Base-by-base conservation (phyloP, 1,140 invertebrate species). In the Aphelenchoides fujianensis region DNA sequence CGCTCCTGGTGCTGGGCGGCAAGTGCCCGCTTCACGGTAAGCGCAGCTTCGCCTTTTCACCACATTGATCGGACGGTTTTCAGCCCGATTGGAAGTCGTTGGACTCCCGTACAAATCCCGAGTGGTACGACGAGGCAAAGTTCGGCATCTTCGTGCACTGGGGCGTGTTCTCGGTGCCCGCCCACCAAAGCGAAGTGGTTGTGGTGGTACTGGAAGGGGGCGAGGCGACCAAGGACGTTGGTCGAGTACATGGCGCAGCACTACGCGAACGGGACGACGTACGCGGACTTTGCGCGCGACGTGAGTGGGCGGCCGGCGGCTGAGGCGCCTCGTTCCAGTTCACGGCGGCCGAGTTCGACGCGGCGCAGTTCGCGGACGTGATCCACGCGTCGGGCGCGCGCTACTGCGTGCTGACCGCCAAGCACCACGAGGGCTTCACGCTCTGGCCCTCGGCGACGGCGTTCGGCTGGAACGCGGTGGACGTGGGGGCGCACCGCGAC, bases 121-220 rank as follows among this genome's bases (percentile, higher is more conserved):
- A 77, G 7, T 96, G 93, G 94, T 96, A 91, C 80, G 93, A 94
- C 79, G 87, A 92, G 62, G 90, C 89, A 0, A 95, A 95, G 87
- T 88, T 96, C 74, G 93, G 93, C 19, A 94, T 95, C 71, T 95
- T 95, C 82, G 86, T 95, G 48, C 93, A 96, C 79, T 96, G 93
- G 91, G 93, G 94, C 1, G 90, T 96, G 0, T 96, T 90, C 80
- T 90, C 91, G 0, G 94, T 95, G 0, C 93, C 93, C 0, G 90
- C 91, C 74, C 91, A 37, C 55, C 48, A 74, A 12, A 71, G 62
- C 5, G 74, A 75, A 79, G 78, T n/a, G n/a, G n/a, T n/a, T n/a
- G n/a, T 34, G 63, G 63, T 66, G 63, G 27, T 76, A 64, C 48
- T 77, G 75, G 75, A 75, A 76, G 48, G 67, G 66, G 1, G n/a